Evolutionary conservation across 2,888 invertebrate genomes (phyloP), one percentile per base, ranked within the genome.

Genomic region (Agrochola circellaris): DNA sequence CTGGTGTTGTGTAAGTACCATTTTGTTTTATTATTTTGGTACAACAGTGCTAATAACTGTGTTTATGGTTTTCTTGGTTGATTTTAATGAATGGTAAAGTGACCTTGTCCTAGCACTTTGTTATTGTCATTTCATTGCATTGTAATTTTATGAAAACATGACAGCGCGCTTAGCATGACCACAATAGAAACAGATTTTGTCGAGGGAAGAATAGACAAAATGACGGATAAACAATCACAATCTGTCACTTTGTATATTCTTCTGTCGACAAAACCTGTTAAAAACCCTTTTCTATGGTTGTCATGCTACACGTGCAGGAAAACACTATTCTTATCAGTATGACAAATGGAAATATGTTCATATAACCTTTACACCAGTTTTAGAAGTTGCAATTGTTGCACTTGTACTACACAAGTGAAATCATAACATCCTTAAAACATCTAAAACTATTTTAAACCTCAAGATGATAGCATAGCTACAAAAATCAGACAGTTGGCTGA

Each of bases 1-100:
- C 98, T 92, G 99, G 99, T 51, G 98, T 99, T 74, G 97, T 98
- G 98, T 99, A 96, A 97, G 98, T 98, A 85, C 45, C 38, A 51
- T 42, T 75, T 77, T 56, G 17, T 42, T 15, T 56, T n/a, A 60
- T 73, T 64, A n/a, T 58, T 71, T 65, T 45, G 9, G 8, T 67
- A 61, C 30, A 26, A 15, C 15, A n/a, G 23, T 58, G 38, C 26
- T 48, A 42, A 45, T 45, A n/a, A 26, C n/a, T 75, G 26, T 38
- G 6, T 38, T 56, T 54, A 61, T 54, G 2, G 17, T 26, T 23
- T n/a, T 23, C 23, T 65, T 76, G 17, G 23, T 45, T 60, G n/a
- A 65, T n/a, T 20, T 62, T 56, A 48, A 42, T 60, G 6, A 80
- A 13, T 42, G n/a, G 17, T 30, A 15, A 51, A 7, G 48, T 75